Evolutionary conservation across 2,797 vertebrate genomes (phyloP).

Genomic region (Tolypeutes matacus): DNA sequence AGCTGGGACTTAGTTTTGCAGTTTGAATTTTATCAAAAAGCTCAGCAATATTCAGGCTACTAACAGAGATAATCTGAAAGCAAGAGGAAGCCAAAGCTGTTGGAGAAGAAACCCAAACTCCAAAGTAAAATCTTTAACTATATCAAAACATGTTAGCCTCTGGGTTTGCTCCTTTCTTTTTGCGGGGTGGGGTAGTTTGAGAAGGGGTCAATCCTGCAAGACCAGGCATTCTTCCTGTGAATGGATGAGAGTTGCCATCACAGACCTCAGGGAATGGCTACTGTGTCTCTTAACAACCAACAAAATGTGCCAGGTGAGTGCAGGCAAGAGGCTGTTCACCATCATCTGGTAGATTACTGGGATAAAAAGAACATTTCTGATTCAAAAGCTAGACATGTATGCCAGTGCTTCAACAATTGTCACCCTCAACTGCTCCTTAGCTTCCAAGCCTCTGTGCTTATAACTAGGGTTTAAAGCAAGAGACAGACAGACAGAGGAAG

Average conservation of each 20-base stretch:
- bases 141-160: neutral
- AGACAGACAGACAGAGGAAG: neutral
- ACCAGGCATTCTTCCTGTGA: fast-evolving
- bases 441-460: neutral
- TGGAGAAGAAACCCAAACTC: neutral
- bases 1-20: neutral
- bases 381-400: neutral
- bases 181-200: neutral
- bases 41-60: constrained; percentile 12
- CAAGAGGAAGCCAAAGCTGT: neutral
- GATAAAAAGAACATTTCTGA: neutral
- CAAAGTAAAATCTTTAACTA: neutral
- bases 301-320: neutral
- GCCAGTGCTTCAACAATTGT: neutral
- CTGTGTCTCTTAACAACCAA: neutral
- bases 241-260: neutral
- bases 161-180: neutral
- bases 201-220: neutral
- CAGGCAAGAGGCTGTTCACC: constrained; percentile 20
- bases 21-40: neutral
- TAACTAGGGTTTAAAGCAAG: neutral
- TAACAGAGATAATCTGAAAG: neutral
- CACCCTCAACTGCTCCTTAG: neutral
- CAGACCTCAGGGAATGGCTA: neutral
- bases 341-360: neutral